Evolutionary conservation across 2,113 vertebrate species (phyloP), one percentile per base, ranked within the genome.

Genomic region (Dunckerocampus dactyliophorus): DNA sequence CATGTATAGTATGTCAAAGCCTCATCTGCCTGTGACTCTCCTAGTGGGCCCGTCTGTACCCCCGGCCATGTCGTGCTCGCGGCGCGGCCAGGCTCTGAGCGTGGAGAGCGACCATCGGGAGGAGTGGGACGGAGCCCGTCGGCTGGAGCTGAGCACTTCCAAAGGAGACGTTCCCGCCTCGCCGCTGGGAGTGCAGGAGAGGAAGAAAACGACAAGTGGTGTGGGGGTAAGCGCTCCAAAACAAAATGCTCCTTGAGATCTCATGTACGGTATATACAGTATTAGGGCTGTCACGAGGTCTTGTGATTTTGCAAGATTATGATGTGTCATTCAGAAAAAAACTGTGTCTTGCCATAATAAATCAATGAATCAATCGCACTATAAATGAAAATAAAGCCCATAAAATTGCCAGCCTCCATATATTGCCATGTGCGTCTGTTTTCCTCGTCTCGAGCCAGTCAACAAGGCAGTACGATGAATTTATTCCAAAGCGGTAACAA

Each of bases 71-170:
- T 96, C 95, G 0, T 97, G 97, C 65, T 94, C 93, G 0, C 98
- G 98, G 88, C 94, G 95, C 19, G 89, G 91, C 54, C 96, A 98
- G 88, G 94, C 96, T 19, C 92, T 93, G 69, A 98, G 95, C 0
- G 93, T 97, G 83, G 96, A 98, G 61, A 95, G 89, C 3, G 97
- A 99, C n/a, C 94, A 98, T 88, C 93, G 93, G 51, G 96, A 96
- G 58, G 95, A 97, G 28, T 95, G 95, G 94, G 95, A 97, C 47
- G 88, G 91, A 16, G 87, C 92, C 0, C 93, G 94, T 20, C 94
- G 95, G 65, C 90, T 93, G 8, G 91, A 95, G 82, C 92, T 93
- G 83, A 92, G 84, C 1, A 92, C 92, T 19, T 97, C 95, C 0
- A 96, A 94, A 83, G 93, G 91, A 34, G 96, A 99, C 31, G 88